These are phyloP conservation scores for Callospermophilus lateralis DNA, from an alignment of 2,113 vertebrate species.

Conservation along the genomic window DNA sequence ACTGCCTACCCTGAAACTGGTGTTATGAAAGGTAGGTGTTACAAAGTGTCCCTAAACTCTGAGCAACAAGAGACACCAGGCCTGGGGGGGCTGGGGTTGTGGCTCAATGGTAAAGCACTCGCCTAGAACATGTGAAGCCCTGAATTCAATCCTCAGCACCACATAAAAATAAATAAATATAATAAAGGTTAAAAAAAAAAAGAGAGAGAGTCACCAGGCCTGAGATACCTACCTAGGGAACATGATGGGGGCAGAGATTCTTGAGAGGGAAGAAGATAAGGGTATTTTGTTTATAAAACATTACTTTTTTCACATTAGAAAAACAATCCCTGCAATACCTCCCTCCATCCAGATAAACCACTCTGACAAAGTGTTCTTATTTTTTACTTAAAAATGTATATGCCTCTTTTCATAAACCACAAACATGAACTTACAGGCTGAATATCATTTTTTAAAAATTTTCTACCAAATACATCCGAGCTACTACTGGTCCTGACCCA, in stretches of 20 bases:
- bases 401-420: background rate
- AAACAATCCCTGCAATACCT: background rate
- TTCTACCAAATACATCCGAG: background rate
- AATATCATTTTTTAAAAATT: background rate
- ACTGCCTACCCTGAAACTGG: background rate
- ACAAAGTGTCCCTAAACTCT: background rate
- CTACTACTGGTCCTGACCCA: background rate
- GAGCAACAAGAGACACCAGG: background rate
- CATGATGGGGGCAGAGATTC: fast-evolving
- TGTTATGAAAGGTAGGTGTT: too few relatives aligned
- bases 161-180: too few relatives aligned
- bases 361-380: background rate
- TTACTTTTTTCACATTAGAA: constrained; percentile 8
- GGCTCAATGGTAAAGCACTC: too few relatives aligned
- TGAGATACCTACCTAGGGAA: background rate
- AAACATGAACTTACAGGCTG: background rate
- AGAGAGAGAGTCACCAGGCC: too few relatives aligned
- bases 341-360: background rate
- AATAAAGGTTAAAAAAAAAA: too few relatives aligned
- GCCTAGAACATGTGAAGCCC: too few relatives aligned
- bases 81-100: background rate
- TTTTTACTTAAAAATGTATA: background rate
- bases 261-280: background rate
- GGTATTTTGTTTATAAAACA: constrained; percentile 5
- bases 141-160: too few relatives aligned